Base-by-base conservation (phyloP, 1,140 invertebrate species). In the Ectropis grisescens region DNA sequence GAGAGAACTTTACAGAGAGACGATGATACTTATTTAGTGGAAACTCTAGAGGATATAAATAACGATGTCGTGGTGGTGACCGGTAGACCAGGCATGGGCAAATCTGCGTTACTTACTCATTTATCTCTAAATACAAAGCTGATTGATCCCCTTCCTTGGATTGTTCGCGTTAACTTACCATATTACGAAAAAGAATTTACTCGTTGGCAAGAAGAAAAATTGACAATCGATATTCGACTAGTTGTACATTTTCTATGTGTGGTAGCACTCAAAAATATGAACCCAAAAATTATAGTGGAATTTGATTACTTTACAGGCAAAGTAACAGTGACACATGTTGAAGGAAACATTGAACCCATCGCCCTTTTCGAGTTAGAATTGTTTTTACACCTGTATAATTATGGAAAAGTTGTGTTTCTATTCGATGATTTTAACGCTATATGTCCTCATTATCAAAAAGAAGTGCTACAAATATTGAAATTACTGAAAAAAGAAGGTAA, bases 371-470 rank as follows among this genome's bases (percentile, higher is more conserved):
- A 47, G 33, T 26, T 47, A 32, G 27, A 42, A 12, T 29, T 41
- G 11, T 47, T 47, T 30, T 16, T 47, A 13, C 4, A 38, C 10
- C 38, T 25, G 23, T 47, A 41, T n/a, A 47, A 47, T 29, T 15
- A 29, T 9, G 26, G 33, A 2, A 29, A 39, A 24, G 19, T 49
- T 6, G 40, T 34, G 27, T 41, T 49, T 29, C n/a, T 49, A 23
- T 44, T 49, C 23, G 32, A 49, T 15, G 47, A 33, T 9, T 49
- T 44, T 29, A 37, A 44, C 19, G 26, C 26, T 26, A 35, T 44
- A 13, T 37, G 33, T 26, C 41, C 37, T 13, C 33, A 36, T 11
- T 33, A 37, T 12, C 31, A 22, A 13, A 37, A 34, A 7, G 37
- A 49, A 29, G 33, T 32, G 1, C 25, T 44, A 3, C 12, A 23